A percentile compares a stretch with the other conserved stretches of the same genome.
Evolutionary conservation across 1,140 invertebrate genomes (phyloP).

Genomic region (Nephila pilipes): DNA sequence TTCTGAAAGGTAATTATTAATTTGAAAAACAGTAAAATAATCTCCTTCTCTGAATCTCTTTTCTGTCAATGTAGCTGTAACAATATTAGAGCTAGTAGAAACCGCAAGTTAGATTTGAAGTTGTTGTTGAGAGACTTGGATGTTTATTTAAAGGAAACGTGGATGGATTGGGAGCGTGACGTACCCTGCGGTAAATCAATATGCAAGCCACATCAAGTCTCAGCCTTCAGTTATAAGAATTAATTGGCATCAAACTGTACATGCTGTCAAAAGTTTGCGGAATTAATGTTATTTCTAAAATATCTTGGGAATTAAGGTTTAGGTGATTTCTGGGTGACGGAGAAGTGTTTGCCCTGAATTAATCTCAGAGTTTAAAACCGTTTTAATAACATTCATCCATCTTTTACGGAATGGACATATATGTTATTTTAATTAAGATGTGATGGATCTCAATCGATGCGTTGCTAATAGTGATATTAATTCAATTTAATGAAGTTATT

Average conservation of each 20-base stretch:
- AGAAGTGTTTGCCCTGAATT: neutral
- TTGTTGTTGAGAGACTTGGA: neutral
- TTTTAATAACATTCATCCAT: too few relatives aligned
- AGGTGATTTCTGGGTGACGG: neutral
- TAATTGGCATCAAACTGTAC: slow-evolving; percentile 12
- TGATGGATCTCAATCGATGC: too few relatives aligned
- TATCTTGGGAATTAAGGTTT: neutral
- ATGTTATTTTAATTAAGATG: too few relatives aligned
- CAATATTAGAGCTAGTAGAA: neutral
- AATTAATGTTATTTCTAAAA: slow-evolving; percentile 31
- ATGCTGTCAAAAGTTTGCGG: neutral
- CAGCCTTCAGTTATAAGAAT: neutral
- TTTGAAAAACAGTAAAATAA: too few relatives aligned
- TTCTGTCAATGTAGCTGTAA: too few relatives aligned
- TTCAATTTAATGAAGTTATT: too few relatives aligned
- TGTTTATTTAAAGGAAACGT: slow-evolving; percentile 16
- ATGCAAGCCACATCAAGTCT: neutral
- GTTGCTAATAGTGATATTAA: too few relatives aligned
- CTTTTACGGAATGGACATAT: too few relatives aligned
- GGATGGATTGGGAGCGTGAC: neutral
- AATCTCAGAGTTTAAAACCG: neutral
- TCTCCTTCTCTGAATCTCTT: too few relatives aligned
- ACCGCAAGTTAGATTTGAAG: neutral
- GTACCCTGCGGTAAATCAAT: slow-evolving; percentile 6
- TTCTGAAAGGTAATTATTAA: too few relatives aligned